Percentiles rank a stretch among this genome's conserved stretches.
phyloP scores from a whole-genome alignment of 2,797 vertebrate genomes.

The Microctenopoma stevenorrisi region DNA sequence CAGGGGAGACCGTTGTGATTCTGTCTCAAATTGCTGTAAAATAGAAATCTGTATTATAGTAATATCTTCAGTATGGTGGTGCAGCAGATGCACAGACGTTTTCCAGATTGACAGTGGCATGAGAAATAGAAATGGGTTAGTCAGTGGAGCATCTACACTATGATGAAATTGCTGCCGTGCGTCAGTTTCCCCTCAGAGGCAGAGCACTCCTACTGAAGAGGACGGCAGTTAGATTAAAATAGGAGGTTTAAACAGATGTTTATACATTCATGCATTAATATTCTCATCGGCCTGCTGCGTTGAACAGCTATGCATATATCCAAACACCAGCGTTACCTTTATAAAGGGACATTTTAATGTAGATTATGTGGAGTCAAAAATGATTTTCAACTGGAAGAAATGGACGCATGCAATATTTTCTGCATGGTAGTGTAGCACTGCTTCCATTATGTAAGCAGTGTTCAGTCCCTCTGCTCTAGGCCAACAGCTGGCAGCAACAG shows the following conservation, averaged over 20 bases:
- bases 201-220: conserved; percentile 28
- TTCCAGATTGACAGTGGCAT: conserved; percentile 3
- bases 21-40: not conserved
- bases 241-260: conserved; percentile 52
- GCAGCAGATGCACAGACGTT: conserved; percentile 10
- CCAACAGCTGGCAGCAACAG: conserved; percentile 44
- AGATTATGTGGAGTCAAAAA: conserved; percentile 23
- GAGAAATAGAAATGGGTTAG: conserved; percentile 3
- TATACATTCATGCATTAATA: conserved; percentile 16
- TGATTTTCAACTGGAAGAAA: not conserved
- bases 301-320: conserved; percentile 4
- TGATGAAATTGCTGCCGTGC: conserved; percentile 39
- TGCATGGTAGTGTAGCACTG: conserved; percentile 25
- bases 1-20: conserved; percentile 30
- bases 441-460: conserved; percentile 49
- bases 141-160: not conserved
- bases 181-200: conserved; percentile 44
- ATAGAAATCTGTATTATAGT: too few species aligned
- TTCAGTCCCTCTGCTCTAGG: conserved; percentile 14
- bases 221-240: conserved; percentile 65
- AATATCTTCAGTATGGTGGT: too few species aligned
- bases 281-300: conserved; percentile 22
- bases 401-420: conserved; percentile 5
- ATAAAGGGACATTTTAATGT: conserved; percentile 29
- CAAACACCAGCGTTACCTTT: conserved; percentile 27